These are phyloP conservation scores for Teleogryllus oceanicus DNA, from an alignment of 2,888 invertebrate genomes.

Conservation along the genomic window DNA sequence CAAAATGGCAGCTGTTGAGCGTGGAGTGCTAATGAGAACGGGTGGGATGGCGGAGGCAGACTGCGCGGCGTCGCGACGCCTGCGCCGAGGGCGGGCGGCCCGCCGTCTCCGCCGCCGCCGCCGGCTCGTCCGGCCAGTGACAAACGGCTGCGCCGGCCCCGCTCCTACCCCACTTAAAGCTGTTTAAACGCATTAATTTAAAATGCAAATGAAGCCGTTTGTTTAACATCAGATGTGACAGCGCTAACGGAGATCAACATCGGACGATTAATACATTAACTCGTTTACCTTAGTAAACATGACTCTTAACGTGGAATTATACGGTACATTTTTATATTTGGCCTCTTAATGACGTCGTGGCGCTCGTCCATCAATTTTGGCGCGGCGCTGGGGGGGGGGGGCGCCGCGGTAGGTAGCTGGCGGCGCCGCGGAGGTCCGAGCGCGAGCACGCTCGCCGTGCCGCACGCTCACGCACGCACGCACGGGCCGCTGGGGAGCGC, in stretches of 20 bases:
- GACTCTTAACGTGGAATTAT: conserved; percentile 9
- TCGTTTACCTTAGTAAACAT: conserved; percentile 10
- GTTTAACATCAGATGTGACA: conserved; percentile 18
- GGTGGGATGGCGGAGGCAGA: too few relatives aligned
- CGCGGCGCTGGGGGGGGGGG: background rate
- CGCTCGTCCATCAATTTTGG: conserved; percentile 18
- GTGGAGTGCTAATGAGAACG: too few relatives aligned
- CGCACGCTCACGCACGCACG: too few relatives aligned
- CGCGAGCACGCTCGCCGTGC: background rate
- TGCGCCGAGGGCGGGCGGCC: too few relatives aligned
- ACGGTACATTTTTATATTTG: conserved; percentile 18
- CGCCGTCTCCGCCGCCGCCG: background rate
- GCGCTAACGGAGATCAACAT: background rate
- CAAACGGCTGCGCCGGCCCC: background rate
- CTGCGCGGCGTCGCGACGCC: too few relatives aligned
- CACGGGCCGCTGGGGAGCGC: too few relatives aligned
- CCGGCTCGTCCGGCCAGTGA: background rate
- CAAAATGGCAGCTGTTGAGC: too few relatives aligned
- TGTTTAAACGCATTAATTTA: conserved; percentile 18
- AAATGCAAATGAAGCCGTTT: conserved; percentile 18
- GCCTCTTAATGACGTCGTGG: background rate
- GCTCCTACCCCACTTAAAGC: background rate
- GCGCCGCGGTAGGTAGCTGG: background rate
- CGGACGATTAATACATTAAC: background rate
- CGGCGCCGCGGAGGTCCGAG: background rate